phyloP scores from a whole-genome alignment of 2,888 invertebrate species.

The Scaptodrosophila latifasciaeformis region DNA sequence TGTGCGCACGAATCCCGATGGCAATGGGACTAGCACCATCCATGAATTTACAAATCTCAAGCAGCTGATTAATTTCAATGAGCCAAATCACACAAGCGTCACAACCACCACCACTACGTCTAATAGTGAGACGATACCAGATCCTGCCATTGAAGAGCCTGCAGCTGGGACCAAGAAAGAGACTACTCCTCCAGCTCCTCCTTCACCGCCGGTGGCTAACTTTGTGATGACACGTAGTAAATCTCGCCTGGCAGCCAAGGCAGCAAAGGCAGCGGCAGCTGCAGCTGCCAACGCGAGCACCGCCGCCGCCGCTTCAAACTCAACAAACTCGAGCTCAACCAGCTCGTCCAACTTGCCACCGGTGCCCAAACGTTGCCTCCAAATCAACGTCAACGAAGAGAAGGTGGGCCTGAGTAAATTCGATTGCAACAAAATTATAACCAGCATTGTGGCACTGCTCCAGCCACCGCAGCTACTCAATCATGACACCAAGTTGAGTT shows the following conservation, averaged over 20 bases:
- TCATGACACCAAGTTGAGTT: constrained; percentile 85
- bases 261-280: constrained; percentile 30
- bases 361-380: constrained; percentile 52
- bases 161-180: constrained; percentile 1
- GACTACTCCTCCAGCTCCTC: neutral
- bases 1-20: constrained; percentile 36
- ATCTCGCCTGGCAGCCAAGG: constrained; percentile 51
- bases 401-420: constrained; percentile 69
- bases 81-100: constrained; percentile 9
- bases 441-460: constrained; percentile 80
- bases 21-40: constrained; percentile 28
- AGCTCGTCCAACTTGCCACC: constrained; percentile 9
- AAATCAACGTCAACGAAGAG: constrained; percentile 65
- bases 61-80: constrained; percentile 46
- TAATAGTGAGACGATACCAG: neutral
- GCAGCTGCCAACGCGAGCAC: constrained; percentile 11
- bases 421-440: constrained; percentile 67
- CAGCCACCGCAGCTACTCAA: constrained; percentile 80
- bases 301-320: neutral
- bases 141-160: too few species aligned
- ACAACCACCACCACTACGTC: neutral
- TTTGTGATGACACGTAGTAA: constrained; percentile 48
- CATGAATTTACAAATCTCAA: constrained; percentile 52
- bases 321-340: neutral
- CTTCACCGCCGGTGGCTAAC: constrained; percentile 23